A percentile compares a stretch with the other conserved stretches of the same genome.
Conservation (phyloP, 2,113 vertebrate genomes). For the Myrmophylax atrothorax region DNA sequence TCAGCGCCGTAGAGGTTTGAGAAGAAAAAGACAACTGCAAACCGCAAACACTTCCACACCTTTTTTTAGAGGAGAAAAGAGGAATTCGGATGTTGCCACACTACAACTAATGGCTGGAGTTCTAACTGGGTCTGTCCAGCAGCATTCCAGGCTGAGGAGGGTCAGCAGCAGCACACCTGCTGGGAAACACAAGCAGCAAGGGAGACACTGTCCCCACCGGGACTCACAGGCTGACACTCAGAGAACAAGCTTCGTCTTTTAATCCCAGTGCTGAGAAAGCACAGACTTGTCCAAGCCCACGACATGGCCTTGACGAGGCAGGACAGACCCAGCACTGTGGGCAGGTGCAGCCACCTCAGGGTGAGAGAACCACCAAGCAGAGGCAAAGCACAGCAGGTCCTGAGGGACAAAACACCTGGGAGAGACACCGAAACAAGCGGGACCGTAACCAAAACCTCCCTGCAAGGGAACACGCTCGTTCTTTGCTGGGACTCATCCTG, state of each 20-base stretch:
- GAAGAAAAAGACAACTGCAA: not conserved
- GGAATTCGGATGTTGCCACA: not conserved
- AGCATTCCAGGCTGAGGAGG: not conserved
- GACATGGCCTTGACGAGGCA: accelerated
- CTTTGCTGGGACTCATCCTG: accelerated
- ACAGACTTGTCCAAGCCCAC: accelerated
- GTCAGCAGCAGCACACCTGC: not conserved
- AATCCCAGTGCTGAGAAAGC: not conserved
- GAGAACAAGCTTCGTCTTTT: not conserved
- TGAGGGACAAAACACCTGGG: accelerated
- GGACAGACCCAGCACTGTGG: accelerated
- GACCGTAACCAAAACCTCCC: accelerated
- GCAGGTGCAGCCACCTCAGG: too few species aligned
- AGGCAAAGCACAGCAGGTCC: accelerated
- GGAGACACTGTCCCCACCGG: not conserved
- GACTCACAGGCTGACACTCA: not conserved
- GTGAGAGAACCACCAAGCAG: too few species aligned
- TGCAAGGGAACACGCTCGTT: accelerated
- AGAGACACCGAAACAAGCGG: accelerated
- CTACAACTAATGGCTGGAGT: not conserved
- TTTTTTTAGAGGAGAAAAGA: not conserved
- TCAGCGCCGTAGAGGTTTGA: not conserved
- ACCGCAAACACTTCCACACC: not conserved
- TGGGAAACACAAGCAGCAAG: not conserved
- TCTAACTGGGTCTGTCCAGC: not conserved